These are phyloP conservation scores for Scrobipalpa costella DNA, from an alignment of 2,888 invertebrate genomes.

Conservation along the genomic window DNA sequence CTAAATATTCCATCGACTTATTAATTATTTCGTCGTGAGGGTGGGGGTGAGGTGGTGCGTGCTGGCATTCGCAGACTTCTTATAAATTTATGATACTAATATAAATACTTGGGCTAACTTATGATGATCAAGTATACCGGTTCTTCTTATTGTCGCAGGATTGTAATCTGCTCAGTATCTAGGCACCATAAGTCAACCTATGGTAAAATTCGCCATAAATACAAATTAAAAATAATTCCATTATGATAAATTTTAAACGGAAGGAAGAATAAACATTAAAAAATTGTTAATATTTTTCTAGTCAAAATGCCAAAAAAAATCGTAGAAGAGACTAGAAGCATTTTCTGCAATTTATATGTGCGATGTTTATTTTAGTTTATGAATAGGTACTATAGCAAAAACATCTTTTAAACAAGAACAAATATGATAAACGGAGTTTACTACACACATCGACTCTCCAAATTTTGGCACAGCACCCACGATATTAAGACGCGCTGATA, in stretches of 20 bases:
- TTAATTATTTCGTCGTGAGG: conserved; percentile 58
- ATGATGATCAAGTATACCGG: conserved; percentile 50
- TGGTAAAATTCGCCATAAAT: too few species aligned
- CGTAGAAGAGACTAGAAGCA: too few species aligned
- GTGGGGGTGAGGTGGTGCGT: conserved; percentile 47
- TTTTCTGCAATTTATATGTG: too few species aligned
- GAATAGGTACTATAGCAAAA: too few species aligned
- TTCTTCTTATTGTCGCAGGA: conserved; percentile 31
- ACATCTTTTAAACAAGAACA: not conserved
- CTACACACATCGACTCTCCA: conserved; percentile 9
- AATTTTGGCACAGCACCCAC: conserved; percentile 17
- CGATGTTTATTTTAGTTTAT: too few species aligned
- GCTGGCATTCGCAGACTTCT: conserved; percentile 58
- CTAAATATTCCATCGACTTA: conserved; percentile 59
- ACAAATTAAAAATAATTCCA: too few species aligned
- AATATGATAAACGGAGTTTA: not conserved
- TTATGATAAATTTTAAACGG: too few species aligned
- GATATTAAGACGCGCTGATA: conserved; percentile 33
- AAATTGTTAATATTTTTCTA: too few species aligned
- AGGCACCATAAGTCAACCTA: too few species aligned
- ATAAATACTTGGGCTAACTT: conserved; percentile 68
- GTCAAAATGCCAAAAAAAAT: too few species aligned
- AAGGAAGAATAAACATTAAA: too few species aligned
- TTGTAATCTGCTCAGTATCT: too few species aligned
- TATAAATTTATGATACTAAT: conserved; percentile 73